A percentile compares a stretch with the other conserved stretches of the same genome.
Evolutionary conservation across 2,113 vertebrate genomes (phyloP).

Genomic region (Cyanoramphus novaezelandiae): DNA sequence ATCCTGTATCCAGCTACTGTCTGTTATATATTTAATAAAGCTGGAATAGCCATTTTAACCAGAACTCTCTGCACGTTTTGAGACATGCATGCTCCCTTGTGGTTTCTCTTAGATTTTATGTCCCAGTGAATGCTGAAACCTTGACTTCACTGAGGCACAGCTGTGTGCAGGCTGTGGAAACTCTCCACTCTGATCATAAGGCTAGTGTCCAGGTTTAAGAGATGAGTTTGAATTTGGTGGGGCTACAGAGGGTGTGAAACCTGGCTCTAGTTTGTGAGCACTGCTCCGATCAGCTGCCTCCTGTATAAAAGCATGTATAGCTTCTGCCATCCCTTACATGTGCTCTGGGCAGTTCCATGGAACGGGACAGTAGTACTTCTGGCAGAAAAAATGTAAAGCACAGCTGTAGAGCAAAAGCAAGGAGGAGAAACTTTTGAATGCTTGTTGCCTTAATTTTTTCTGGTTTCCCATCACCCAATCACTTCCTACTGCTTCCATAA

Average conservation of each 20-base stretch:
- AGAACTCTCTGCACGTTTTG: not conserved
- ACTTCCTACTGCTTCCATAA: fast-evolving
- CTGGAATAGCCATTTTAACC: not conserved
- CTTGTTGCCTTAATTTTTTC: not conserved
- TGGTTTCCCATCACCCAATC: not conserved
- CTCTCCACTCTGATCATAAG: not conserved
- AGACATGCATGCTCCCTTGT: not conserved
- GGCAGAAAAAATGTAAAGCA: not conserved
- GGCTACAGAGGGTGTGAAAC: not conserved
- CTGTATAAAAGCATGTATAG: not conserved
- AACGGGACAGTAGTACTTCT: not conserved
- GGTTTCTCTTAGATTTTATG: not conserved
- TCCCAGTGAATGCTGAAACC: not conserved
- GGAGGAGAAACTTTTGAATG: not conserved
- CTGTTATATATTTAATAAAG: not conserved
- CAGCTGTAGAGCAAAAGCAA: not conserved
- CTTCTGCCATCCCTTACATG: not conserved
- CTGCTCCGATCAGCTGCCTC: not conserved
- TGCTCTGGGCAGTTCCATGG: not conserved
- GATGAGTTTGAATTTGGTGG: not conserved
- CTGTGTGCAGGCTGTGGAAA: fast-evolving
- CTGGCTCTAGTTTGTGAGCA: not conserved
- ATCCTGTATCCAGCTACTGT: not conserved
- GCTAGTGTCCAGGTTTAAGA: not conserved
- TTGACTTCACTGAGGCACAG: not conserved